Percentiles rank a stretch among this genome's conserved stretches.
Evolutionary conservation across 64 coral and sea anemone genomes (phyloP).

Genomic region (Acropora tenuis): DNA sequence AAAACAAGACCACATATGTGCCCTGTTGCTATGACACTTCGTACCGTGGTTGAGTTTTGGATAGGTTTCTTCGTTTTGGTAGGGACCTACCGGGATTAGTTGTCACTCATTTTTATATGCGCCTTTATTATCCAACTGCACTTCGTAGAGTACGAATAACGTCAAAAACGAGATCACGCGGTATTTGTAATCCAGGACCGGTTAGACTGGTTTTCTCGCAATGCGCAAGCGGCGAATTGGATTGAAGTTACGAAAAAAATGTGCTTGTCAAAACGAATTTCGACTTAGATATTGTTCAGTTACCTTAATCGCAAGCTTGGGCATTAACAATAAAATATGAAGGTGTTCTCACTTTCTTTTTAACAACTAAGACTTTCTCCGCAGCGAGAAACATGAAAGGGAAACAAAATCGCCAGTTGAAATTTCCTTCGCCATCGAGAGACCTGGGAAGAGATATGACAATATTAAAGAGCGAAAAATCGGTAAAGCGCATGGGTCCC

Average conservation of each 20-base stretch:
- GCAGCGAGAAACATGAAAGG: slow-evolving; percentile 74
- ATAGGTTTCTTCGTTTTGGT: not conserved
- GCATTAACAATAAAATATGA: no score
- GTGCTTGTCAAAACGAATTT: not conserved
- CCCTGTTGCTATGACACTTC: no score
- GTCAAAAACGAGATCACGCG: no score
- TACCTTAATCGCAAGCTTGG: no score
- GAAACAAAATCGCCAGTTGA: slow-evolving; percentile 74
- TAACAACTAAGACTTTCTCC: slow-evolving; percentile 66
- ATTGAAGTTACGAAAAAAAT: no score
- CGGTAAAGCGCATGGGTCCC: not conserved
- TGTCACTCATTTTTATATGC: no score
- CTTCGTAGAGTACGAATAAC: no score
- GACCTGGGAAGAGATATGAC: slow-evolving; percentile 13
- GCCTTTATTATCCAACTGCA: no score
- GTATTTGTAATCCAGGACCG: no score
- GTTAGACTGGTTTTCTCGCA: no score
- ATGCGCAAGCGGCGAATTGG: no score
- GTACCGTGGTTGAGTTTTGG: not conserved
- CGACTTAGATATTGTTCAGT: not conserved
- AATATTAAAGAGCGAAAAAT: not conserved
- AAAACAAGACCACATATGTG: not conserved
- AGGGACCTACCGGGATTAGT: no score
- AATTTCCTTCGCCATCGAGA: slow-evolving; percentile 73
- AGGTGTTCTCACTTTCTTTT: slow-evolving; percentile 49